These are phyloP conservation scores for Acanthochromis polyacanthus DNA, from an alignment of 2,113 vertebrate genomes.

Conservation along the genomic window DNA sequence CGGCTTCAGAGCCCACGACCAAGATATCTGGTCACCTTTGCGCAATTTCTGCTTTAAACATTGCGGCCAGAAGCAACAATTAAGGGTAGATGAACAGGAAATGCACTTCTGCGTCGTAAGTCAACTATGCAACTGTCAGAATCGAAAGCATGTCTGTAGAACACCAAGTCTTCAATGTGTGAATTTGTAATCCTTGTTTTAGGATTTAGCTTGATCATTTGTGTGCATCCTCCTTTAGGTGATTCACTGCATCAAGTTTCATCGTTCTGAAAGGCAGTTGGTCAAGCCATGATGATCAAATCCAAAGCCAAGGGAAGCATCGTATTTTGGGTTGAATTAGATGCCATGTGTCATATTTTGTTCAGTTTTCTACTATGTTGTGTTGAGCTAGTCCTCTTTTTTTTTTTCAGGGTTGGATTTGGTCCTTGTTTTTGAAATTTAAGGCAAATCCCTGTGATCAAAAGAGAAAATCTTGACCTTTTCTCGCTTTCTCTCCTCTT, in stretches of 20 bases:
- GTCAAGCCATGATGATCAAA: background rate
- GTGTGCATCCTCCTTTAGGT: background rate
- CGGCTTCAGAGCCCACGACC: background rate
- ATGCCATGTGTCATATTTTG: background rate
- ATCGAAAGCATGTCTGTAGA: background rate
- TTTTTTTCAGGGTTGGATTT: background rate
- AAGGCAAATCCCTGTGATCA: background rate
- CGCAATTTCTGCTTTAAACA: background rate
- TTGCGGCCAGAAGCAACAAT: background rate
- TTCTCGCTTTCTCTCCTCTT: background rate
- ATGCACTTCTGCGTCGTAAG: background rate
- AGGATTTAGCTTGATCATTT: slow-evolving; percentile 9
- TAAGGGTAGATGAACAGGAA: background rate
- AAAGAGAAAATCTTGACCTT: slow-evolving; percentile 5
- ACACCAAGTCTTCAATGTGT: background rate
- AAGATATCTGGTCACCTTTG: background rate
- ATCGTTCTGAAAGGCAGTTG: background rate
- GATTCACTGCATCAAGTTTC: background rate
- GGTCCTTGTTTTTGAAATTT: too few species aligned
- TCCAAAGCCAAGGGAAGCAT: background rate
- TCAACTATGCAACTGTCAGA: background rate
- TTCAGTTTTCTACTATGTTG: slow-evolving; percentile 7
- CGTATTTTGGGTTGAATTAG: background rate
- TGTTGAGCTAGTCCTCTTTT: slow-evolving; percentile 18
- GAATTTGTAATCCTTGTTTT: slow-evolving; percentile 19